Conservation (phyloP, 2,797 vertebrate species). For the Bradypus variegatus region DNA sequence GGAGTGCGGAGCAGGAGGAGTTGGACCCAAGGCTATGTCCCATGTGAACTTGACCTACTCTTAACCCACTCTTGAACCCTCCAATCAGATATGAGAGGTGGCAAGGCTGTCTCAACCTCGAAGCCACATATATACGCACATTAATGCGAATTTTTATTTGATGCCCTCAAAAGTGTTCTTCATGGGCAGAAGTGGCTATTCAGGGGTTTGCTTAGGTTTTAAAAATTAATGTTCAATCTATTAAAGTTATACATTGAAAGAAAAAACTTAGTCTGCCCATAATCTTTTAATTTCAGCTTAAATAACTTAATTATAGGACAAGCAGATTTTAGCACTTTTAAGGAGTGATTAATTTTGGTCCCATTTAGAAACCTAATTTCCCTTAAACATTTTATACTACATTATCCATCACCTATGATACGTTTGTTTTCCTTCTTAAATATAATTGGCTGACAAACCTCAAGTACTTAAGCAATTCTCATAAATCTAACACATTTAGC, state of each 20-base stretch:
- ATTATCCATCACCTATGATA: not conserved
- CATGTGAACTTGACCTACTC: not conserved
- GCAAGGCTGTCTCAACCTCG: not conserved
- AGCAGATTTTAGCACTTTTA: constrained; percentile 6
- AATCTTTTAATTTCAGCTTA: constrained; percentile 27
- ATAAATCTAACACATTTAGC: not conserved
- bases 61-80: not conserved
- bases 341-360: constrained; percentile 34
- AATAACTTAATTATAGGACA: constrained; percentile 16
- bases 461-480: constrained; percentile 11
- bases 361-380: constrained; percentile 3
- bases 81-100: not conserved
- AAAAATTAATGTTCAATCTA: constrained; percentile 7
- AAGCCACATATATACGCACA: not conserved
- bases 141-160: not conserved
- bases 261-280: not conserved
- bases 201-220: constrained; percentile 22
- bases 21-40: not conserved
- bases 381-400: not conserved
- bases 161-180: not conserved
- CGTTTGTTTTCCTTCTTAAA: not conserved
- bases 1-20: not conserved
- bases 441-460: not conserved
- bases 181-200: not conserved
- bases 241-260: constrained; percentile 11